Evolutionary conservation across 2,888 invertebrate species (phyloP), one percentile per base, ranked within the genome.

Genomic region (Andrena chrysosceles): DNA sequence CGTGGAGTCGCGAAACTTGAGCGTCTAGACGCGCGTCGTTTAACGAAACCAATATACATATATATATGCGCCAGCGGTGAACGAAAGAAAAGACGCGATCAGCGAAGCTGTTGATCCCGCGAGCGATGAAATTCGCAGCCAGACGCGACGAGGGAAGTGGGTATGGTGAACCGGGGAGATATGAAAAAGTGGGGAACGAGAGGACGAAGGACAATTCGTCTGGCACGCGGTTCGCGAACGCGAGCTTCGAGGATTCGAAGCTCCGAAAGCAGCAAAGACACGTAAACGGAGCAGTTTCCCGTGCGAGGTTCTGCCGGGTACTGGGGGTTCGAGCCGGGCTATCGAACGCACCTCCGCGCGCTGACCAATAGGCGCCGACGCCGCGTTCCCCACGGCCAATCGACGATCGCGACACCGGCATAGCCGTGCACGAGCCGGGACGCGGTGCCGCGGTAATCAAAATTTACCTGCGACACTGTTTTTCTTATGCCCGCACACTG

Each of bases 221-320:
- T 62, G 83, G 83, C 75, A 84, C 85, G 82, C 77, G 83, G 79
- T 64, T 48, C 75, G 67, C 77, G 74, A 26, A 31, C 63, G 66
- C 82, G 76, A 85, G 88, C 62, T 80, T 80, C 81, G 72, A 71
- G 77, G 76, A 74, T 68, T 78, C 56, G 72, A 71, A 81, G 77
- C 76, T 77, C 77, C 56, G 68, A 74, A 70, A 76, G 64, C 78
- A 77, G 59, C 79, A 42, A 42, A 42, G 83, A 80, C 71, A 75
- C 79, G 81, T 81, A 77, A 83, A 88, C 90, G 85, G 85, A 90
- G 85, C 82, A 90, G 89, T 90, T 90, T 90, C 91, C 89, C 89
- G 89, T 90, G 87, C 90, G 92, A 93, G 90, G 91, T 89, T 91
- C 92, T 92, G 91, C 93, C 93, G 93, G 93, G 92, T 93, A 93